Conservation (phyloP, 2,888 invertebrate species). For the Chrysolina haemoptera region DNA sequence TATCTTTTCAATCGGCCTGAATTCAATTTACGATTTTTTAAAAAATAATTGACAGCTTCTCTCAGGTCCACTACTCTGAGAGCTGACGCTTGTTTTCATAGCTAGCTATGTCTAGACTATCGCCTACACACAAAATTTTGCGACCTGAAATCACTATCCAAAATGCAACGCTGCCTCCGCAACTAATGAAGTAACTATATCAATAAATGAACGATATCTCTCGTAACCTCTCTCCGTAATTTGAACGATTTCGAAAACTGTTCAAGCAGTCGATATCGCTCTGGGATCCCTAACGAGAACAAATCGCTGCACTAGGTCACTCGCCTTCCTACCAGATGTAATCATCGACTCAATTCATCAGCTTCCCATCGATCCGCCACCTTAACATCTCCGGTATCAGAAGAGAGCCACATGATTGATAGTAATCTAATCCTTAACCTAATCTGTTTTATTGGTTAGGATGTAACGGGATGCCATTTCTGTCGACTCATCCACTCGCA, state of each 20-base stretch:
- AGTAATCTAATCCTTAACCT: constrained; percentile 45
- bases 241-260: background rate
- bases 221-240: no score
- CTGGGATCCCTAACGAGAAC: background rate
- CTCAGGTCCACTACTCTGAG: no score
- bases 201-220: constrained; percentile 22
- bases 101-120: no score
- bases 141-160: no score
- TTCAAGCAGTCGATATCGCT: background rate
- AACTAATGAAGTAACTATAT: background rate
- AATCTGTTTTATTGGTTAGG: constrained; percentile 46
- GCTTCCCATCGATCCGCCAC: constrained; percentile 28
- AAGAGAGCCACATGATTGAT: constrained; percentile 43
- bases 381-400: constrained; percentile 36
- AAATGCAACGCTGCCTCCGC: background rate
- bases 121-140: no score
- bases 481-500: constrained; percentile 58
- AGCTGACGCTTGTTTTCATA: no score
- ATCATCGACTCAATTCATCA: constrained; percentile 9
- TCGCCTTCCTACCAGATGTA: constrained; percentile 14
- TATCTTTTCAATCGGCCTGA: no score
- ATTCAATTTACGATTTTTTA: no score
- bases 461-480: constrained; percentile 49
- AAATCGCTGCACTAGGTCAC: constrained; percentile 8
- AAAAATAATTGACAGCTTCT: no score